Conservation (phyloP, 2,113 vertebrate species). For the Saguinus midas region DNA sequence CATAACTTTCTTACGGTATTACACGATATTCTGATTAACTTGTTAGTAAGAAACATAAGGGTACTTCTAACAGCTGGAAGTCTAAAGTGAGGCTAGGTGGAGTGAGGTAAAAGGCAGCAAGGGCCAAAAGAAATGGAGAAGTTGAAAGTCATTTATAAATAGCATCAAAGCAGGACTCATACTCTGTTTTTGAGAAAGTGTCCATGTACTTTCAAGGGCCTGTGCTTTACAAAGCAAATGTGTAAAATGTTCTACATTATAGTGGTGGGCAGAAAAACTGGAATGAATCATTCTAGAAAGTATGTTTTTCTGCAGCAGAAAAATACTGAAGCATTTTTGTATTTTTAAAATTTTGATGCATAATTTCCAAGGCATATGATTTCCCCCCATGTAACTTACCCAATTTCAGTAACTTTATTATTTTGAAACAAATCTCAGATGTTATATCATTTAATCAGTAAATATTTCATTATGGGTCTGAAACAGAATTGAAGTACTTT, state of each 20-base stretch:
- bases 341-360: not conserved
- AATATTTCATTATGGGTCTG: not conserved
- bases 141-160: not conserved
- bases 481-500: not conserved
- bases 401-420: not conserved
- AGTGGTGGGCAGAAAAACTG: not conserved
- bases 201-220: not conserved
- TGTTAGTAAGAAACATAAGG: not conserved
- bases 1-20: not conserved
- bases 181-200: not conserved
- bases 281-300: not conserved
- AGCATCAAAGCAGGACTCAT: not conserved
- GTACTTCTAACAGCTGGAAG: not conserved
- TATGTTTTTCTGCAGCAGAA: not conserved
- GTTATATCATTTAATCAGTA: not conserved
- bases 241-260: not conserved
- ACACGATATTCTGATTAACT: not conserved
- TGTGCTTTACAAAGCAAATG: not conserved
- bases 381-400: not conserved
- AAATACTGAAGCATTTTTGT: not conserved
- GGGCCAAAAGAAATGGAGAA: not conserved
- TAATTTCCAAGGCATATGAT: conserved; percentile 9
- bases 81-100: not conserved
- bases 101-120: not conserved
- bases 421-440: conserved; percentile 16